phyloP scores from a whole-genome alignment of 2,888 invertebrate genomes.

The Lumbricus terrestris region DNA sequence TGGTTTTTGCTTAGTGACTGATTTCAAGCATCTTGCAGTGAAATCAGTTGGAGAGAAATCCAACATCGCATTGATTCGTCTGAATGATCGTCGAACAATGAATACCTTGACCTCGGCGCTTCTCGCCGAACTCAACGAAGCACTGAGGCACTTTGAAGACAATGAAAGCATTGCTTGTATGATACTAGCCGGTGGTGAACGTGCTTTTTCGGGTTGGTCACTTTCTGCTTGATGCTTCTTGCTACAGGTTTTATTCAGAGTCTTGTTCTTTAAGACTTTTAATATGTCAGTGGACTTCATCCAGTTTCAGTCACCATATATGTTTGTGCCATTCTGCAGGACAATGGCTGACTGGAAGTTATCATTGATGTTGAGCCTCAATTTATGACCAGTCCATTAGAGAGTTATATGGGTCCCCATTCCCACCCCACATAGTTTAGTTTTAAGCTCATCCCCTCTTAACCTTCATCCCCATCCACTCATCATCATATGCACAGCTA shows the following conservation, averaged over 20 bases:
- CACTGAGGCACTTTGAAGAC: slow-evolving; percentile 45
- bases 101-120: slow-evolving; percentile 90
- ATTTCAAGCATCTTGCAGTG: neutral
- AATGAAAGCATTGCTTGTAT: slow-evolving; percentile 69
- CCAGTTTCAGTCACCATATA: no score
- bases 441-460: no score
- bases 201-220: slow-evolving; percentile 68
- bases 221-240: neutral
- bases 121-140: slow-evolving; percentile 72
- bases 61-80: slow-evolving; percentile 85
- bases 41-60: slow-evolving; percentile 77
- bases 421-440: no score
- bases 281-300: neutral
- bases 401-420: no score
- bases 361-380: no score
- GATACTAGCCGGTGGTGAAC: slow-evolving; percentile 83
- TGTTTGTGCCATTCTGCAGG: no score
- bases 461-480: no score
- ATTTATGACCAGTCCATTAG: no score
- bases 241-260: neutral
- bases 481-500: no score
- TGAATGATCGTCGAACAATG: slow-evolving; percentile 91
- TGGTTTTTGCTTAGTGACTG: neutral
- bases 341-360: no score
- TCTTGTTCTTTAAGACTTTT: neutral